Evolutionary conservation across 1,140 invertebrate species (phyloP).

Genomic region (Chironomus striatipennis): DNA sequence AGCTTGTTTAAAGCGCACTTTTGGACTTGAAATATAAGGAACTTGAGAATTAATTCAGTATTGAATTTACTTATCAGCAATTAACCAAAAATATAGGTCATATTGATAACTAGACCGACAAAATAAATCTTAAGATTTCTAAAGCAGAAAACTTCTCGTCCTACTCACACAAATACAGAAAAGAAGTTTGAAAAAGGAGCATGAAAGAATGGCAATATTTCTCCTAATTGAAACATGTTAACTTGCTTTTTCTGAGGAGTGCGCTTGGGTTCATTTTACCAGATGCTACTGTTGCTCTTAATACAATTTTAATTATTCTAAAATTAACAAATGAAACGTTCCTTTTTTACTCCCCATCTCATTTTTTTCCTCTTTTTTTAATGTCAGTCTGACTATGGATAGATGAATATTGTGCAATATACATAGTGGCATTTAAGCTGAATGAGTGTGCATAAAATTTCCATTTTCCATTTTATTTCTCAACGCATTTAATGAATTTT

Average conservation of each 20-base stretch:
- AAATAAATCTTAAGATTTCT: too few species aligned
- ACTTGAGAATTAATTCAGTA: too few species aligned
- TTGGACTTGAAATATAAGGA: too few species aligned
- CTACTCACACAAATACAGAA: too few species aligned
- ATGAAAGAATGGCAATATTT: constrained; percentile 8
- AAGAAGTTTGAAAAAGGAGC: not conserved
- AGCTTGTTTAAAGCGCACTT: too few species aligned
- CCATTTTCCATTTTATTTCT: not conserved
- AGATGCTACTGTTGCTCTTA: not conserved
- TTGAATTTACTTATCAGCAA: too few species aligned
- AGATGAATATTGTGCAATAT: too few species aligned
- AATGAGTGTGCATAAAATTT: too few species aligned
- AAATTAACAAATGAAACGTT: constrained; percentile 21
- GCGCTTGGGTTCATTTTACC: not conserved
- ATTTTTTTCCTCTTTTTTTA: not conserved
- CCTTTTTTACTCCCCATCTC: not conserved
- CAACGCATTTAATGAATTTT: constrained; percentile 36
- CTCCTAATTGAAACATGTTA: constrained; percentile 18
- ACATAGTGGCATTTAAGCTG: too few species aligned
- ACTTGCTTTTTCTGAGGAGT: not conserved
- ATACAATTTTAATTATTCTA: constrained; percentile 23
- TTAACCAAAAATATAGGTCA: too few species aligned
- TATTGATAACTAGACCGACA: too few species aligned
- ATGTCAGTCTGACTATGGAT: not conserved
- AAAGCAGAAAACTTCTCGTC: too few species aligned